Percentiles rank a stretch among this genome's conserved stretches.
Conservation (phyloP, 1,140 invertebrate species). For the Aethina tumida region DNA sequence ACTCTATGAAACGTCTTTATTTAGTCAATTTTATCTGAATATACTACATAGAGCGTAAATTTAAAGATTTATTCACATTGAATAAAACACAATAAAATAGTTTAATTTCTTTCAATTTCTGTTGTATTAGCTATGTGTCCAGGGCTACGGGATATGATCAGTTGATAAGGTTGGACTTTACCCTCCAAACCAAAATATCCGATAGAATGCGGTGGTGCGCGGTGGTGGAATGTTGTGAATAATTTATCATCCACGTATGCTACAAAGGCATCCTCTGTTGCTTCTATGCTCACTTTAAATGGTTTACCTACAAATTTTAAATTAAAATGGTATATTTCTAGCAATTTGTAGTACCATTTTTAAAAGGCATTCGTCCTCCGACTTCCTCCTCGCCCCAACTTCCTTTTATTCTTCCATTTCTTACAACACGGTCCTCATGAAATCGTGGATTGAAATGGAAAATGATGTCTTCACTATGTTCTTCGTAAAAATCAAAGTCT, state of each 20-base stretch:
- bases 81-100: too few relatives aligned
- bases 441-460: conserved; percentile 78
- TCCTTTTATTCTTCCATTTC: conserved; percentile 59
- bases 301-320: too few relatives aligned
- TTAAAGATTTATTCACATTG: too few relatives aligned
- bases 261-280: conserved; percentile 47
- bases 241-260: conserved; percentile 54
- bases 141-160: conserved; percentile 50
- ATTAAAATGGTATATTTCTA: too few relatives aligned
- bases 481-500: conserved; percentile 71
- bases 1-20: too few relatives aligned
- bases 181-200: conserved; percentile 61
- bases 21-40: too few relatives aligned
- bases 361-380: conserved; percentile 52
- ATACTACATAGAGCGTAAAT: too few relatives aligned
- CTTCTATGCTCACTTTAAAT: conserved; percentile 52
- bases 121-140: conserved; percentile 58
- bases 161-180: conserved; percentile 53
- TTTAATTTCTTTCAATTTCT: too few relatives aligned
- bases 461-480: conserved; percentile 55
- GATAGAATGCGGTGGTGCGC: conserved; percentile 56
- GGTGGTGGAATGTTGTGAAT: conserved; percentile 53
- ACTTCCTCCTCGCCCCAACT: conserved; percentile 65
- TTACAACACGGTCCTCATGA: conserved; percentile 56
- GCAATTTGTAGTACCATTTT: too few relatives aligned